Base-by-base conservation (phyloP, 2,113 vertebrate genomes). In the Zingel zingel region DNA sequence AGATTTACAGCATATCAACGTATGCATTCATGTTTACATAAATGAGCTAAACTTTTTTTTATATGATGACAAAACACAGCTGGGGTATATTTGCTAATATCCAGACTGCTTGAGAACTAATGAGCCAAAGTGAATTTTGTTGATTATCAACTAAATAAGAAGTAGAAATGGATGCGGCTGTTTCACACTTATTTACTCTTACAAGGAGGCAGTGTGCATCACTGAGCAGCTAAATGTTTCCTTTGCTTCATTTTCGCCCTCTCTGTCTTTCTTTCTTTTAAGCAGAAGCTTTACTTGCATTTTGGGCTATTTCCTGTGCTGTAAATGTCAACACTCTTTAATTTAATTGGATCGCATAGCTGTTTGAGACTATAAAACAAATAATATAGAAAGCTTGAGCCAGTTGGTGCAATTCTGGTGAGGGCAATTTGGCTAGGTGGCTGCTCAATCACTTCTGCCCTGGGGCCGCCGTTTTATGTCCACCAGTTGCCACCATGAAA, bases 381-480 rank as follows among this genome's bases (percentile, higher is more conserved):
- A 87, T 80, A 85, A 91, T 89, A 83, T 74, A 91, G 79, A 86
- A 89, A 86, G 69, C 90, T 71, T 56, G 74, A 84, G 88, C 86
- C 90, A 88, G 72, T 89, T 92, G 86, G 88, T 81, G 79, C 78
- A 91, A 94, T 89, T 86, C 92, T 91, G 81, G 85, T 23, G 90
- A 93, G 92, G 84, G 89, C 87, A 91, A 91, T 94, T 88, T 90
- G 87, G 91, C 87, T 65, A 79, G 89, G 80, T 89, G 88, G 88
- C 92, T 85, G 88, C 87, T 95, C 93, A 92, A 94, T 94, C 94
- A 94, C 91, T 88, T 91, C 86, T 33, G 51, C 94, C 93, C 91
- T 66, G 83, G 86, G 91, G 94, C 90, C 66, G 78, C 76, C 47
- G 81, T 93, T 94, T 92, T 92, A 92, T 93, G 92, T 90, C 83